These are phyloP conservation scores for Tragulus kanchil DNA, from an alignment of 2,113 vertebrate species.

Conservation along the genomic window DNA sequence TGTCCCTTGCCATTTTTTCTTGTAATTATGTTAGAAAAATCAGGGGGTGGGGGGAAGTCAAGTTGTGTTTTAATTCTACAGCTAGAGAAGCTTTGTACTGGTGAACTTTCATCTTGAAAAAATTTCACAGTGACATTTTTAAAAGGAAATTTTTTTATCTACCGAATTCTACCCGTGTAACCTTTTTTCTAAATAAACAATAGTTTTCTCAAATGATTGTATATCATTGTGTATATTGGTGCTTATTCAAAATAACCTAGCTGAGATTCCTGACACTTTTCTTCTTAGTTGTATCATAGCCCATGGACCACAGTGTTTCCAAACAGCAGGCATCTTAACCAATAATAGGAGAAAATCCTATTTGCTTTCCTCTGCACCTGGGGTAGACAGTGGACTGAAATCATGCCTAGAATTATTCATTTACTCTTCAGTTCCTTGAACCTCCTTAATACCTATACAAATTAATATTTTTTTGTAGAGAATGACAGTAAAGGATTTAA, in stretches of 20 bases:
- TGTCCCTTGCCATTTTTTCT: conserved; percentile 88
- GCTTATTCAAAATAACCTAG: conserved; percentile 81
- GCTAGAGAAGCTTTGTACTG: conserved; percentile 93
- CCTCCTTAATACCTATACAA: background rate
- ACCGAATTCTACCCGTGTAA: conserved; percentile 98
- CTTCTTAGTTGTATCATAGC: background rate
- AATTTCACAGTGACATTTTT: conserved; percentile 96
- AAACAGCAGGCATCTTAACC: background rate
- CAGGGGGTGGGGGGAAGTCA: conserved; percentile 68
- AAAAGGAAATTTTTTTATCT: conserved; percentile 96
- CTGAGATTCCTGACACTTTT: conserved; percentile 7
- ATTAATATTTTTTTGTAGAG: conserved; percentile 27
- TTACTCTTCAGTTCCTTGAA: conserved; percentile 32
- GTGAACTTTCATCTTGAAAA: conserved; percentile 90
- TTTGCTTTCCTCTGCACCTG: conserved; percentile 49
- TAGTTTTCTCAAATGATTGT: conserved; percentile 99
- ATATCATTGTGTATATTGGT: conserved; percentile 89
- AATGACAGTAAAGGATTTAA: conserved; percentile 11
- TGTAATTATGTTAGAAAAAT: conserved; percentile 95
- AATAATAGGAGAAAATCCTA: background rate
- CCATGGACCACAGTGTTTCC: background rate
- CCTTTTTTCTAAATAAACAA: conserved; percentile 98
- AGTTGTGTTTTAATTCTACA: conserved; percentile 90
- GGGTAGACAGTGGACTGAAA: background rate
- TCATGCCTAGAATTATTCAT: background rate